phyloP scores from a whole-genome alignment of 2,113 vertebrate genomes.

The Protobothrops flavoviridis region DNA sequence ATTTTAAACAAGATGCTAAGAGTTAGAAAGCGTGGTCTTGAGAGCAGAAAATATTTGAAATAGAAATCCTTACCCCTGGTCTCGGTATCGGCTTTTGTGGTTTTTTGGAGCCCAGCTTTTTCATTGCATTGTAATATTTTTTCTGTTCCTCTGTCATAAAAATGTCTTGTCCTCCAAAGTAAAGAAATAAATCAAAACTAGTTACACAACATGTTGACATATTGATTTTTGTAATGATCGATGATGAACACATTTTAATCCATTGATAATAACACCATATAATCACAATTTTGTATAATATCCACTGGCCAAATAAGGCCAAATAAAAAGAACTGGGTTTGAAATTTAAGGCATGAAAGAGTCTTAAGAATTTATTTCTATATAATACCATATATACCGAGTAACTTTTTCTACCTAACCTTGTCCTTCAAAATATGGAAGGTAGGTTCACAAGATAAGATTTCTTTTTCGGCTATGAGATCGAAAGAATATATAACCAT shows the following conservation, averaged over 20 bases:
- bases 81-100: constrained; percentile 83
- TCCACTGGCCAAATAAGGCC: neutral
- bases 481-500: neutral
- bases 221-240: neutral
- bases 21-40: neutral
- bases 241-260: neutral
- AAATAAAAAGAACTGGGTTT: neutral
- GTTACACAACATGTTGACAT: constrained; percentile 59
- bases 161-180: constrained; percentile 86
- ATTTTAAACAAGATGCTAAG: constrained; percentile 29
- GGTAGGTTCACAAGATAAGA: neutral
- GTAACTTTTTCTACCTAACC: neutral
- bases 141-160: constrained; percentile 87
- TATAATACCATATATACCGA: neutral
- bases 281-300: neutral
- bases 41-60: constrained; percentile 15
- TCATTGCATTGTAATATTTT: constrained; percentile 86
- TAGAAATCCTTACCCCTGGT: constrained; percentile 70
- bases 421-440: neutral
- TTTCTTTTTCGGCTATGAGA: neutral
- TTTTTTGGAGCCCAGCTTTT: constrained; percentile 83
- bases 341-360: neutral
- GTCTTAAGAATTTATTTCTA: neutral
- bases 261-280: neutral
- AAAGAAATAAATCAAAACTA: constrained; percentile 65